Conservation (phyloP, 92 coral and sea anemone species). For the Umimayanthus chanpuru region DNA sequence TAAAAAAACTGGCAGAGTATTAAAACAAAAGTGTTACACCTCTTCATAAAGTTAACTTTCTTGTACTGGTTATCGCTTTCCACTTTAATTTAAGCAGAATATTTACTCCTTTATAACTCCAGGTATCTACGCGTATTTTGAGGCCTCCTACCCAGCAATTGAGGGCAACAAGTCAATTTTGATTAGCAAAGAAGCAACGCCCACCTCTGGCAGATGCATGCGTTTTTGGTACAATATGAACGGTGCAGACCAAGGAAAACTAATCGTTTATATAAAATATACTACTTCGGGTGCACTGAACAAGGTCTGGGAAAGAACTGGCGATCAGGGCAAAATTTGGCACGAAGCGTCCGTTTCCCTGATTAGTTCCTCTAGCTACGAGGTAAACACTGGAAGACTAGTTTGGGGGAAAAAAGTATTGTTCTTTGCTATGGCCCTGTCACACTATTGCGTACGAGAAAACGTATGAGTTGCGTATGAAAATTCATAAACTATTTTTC, state of each 20-base stretch:
- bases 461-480: no score
- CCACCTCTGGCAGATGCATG: constrained; percentile 24
- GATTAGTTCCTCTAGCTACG: not conserved
- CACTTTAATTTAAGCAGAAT: not conserved
- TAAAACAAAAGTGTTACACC: no score
- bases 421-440: no score
- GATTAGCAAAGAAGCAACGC: constrained; percentile 9
- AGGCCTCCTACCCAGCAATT: constrained; percentile 30
- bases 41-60: no score
- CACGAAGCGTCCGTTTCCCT: not conserved
- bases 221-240: constrained; percentile 31
- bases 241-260: constrained; percentile 18
- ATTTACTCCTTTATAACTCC: not conserved
- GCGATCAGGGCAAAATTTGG: constrained; percentile 26
- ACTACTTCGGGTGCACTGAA: constrained; percentile 5
- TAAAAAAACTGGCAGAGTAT: no score
- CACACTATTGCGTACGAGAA: no score
- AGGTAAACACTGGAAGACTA: not conserved
- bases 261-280: not conserved
- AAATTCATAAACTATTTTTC: no score
- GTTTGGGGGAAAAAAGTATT: not conserved
- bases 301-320: constrained; percentile 26
- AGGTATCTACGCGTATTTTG: constrained; percentile 17
- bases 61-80: not conserved
- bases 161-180: not conserved